Conservation (phyloP, 1,140 invertebrate species). For the Cephus cinctus region DNA sequence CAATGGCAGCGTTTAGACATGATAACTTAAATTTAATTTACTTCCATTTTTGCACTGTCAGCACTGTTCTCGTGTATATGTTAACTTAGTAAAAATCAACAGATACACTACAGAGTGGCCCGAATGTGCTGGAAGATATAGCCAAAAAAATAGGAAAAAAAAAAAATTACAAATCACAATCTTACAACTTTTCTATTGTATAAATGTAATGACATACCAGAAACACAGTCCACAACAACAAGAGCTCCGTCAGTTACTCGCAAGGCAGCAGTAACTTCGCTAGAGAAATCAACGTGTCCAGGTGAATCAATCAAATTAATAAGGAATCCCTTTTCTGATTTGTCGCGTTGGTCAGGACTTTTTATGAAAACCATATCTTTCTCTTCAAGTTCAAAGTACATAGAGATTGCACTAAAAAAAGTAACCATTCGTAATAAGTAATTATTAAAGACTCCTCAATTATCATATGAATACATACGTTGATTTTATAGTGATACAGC, state of each 20-base stretch:
- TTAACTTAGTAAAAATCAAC: slow-evolving; percentile 25
- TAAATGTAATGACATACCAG: slow-evolving; percentile 66
- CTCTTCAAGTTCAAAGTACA: slow-evolving; percentile 94
- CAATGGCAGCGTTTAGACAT: slow-evolving; percentile 61
- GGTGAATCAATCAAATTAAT: slow-evolving; percentile 99
- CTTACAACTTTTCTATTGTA: no score
- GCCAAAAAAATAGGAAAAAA: neutral
- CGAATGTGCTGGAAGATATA: slow-evolving; percentile 55
- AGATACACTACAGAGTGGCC: slow-evolving; percentile 50
- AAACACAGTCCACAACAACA: slow-evolving; percentile 99
- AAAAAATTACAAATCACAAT: slow-evolving; percentile 3
- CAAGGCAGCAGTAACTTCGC: slow-evolving; percentile 97
- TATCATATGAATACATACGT: slow-evolving; percentile 75
- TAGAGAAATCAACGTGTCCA: slow-evolving; percentile 99
- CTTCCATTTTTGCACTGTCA: slow-evolving; percentile 57
- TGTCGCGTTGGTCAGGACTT: slow-evolving; percentile 83
- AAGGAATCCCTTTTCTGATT: slow-evolving; percentile 92
- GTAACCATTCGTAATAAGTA: neutral
- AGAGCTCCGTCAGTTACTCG: slow-evolving; percentile 99
- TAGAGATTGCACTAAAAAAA: slow-evolving; percentile 85
- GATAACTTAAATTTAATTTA: slow-evolving; percentile 40
- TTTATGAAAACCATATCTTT: slow-evolving; percentile 92
- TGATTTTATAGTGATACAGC: slow-evolving; percentile 99
- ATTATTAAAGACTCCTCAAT: slow-evolving; percentile 1
- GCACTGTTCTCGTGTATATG: slow-evolving; percentile 43